A percentile compares a stretch with the other conserved stretches of the same genome.
These are phyloP conservation scores for Perizoma affinitatum DNA, from an alignment of 2,888 invertebrate genomes.

Conservation along the genomic window DNA sequence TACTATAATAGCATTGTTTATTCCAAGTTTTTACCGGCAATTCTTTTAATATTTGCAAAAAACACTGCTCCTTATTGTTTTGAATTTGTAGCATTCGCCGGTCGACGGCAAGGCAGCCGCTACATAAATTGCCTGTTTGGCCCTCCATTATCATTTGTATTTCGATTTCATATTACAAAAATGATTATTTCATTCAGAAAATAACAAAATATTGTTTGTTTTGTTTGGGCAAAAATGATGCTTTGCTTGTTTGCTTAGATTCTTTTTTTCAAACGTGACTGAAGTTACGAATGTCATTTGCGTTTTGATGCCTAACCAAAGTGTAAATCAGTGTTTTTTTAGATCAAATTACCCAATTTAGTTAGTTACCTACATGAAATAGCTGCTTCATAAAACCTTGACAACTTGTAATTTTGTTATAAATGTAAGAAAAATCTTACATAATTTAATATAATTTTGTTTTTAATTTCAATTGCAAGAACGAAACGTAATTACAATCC, in stretches of 20 bases:
- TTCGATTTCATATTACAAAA: not conserved
- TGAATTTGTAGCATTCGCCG: constrained; percentile 58
- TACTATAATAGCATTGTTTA: no score
- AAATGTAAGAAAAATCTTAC: no score
- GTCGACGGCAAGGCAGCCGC: constrained; percentile 59
- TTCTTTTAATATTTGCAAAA: constrained; percentile 60
- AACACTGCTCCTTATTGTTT: constrained; percentile 53
- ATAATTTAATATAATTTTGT: no score
- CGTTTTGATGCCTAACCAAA: no score
- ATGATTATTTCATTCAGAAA: constrained; percentile 23
- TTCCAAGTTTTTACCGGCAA: constrained; percentile 50
- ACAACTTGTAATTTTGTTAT: no score
- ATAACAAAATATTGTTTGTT: not conserved
- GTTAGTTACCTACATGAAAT: no score
- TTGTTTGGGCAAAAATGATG: not conserved
- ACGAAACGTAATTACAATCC: constrained; percentile 3
- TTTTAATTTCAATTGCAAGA: no score
- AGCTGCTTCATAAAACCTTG: no score
- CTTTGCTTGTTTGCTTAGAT: constrained; percentile 3
- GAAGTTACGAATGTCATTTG: no score
- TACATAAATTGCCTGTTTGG: constrained; percentile 46
- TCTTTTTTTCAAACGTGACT: no score
- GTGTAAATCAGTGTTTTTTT: no score
- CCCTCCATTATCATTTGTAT: constrained; percentile 35
- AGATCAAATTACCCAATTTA: no score